Evolutionary conservation across 2,113 vertebrate genomes (phyloP).

Genomic region (Bombycilla garrulus): DNA sequence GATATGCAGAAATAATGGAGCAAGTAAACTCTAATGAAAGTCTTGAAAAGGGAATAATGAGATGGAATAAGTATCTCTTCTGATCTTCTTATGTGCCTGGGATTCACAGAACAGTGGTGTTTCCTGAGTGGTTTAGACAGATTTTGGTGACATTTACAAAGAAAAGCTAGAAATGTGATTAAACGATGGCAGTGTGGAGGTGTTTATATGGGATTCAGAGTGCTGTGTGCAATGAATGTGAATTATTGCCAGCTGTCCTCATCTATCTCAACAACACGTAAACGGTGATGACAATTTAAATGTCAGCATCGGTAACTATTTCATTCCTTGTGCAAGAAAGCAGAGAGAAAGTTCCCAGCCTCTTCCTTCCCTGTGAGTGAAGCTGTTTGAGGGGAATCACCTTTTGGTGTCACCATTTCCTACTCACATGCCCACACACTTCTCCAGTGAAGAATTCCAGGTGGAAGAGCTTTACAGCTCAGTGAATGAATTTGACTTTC

Average conservation of each 20-base stretch:
- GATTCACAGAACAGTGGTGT: neutral
- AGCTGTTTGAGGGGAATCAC: neutral
- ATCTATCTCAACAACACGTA: neutral
- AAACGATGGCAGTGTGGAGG: neutral
- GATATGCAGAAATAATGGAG: neutral
- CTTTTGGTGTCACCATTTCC: neutral
- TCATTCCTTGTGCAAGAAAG: neutral
- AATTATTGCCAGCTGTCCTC: conserved; percentile 5
- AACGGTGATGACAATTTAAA: conserved; percentile 30
- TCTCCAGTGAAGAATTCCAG: neutral
- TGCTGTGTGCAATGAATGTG: neutral
- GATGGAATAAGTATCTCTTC: neutral
- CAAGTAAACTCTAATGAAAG: neutral
- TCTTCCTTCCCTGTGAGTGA: neutral
- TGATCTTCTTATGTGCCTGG: neutral
- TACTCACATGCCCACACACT: neutral
- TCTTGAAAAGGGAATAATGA: neutral
- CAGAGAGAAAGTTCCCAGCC: neutral
- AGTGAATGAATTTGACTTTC: neutral
- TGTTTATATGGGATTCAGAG: neutral
- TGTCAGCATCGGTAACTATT: conserved; percentile 21
- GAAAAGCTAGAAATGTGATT: neutral
- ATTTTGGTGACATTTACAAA: neutral
- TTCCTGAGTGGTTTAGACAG: neutral
- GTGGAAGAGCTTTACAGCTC: neutral